Percentiles rank a stretch among this genome's conserved stretches.
phyloP scores from a whole-genome alignment of 2,113 vertebrate genomes.

The Struthio camelus region DNA sequence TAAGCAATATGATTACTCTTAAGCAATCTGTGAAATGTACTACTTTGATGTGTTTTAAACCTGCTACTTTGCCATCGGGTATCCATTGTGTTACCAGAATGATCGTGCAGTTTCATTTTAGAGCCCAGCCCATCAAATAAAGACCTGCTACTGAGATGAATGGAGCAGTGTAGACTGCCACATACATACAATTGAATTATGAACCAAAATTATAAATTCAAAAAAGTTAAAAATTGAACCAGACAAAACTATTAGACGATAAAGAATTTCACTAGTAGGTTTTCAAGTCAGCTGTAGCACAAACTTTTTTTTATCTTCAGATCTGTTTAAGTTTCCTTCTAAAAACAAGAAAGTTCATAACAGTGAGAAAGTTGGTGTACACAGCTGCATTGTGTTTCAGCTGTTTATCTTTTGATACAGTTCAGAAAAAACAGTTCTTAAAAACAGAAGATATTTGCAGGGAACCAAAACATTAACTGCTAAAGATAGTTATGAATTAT shows the following conservation, averaged over 20 bases:
- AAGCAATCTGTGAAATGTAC: accelerated
- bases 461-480: no score
- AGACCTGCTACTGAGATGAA: not conserved
- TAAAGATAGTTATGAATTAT: not conserved
- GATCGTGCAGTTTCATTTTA: not conserved
- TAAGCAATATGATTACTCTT: no score
- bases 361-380: no score
- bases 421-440: not conserved
- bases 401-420: not conserved
- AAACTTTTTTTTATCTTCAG: not conserved
- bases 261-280: not conserved
- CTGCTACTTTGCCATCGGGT: not conserved
- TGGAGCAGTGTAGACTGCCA: not conserved
- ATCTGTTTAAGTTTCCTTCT: not conserved
- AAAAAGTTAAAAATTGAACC: not conserved
- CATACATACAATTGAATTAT: not conserved
- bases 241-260: not conserved
- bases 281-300: not conserved
- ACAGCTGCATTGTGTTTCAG: not conserved
- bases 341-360: not conserved
- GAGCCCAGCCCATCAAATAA: not conserved
- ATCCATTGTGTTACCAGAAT: not conserved
- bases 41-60: not conserved
- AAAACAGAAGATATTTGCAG: no score
- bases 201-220: not conserved